phyloP scores from a whole-genome alignment of 2,797 vertebrate species.

The Lophotriccus pileatus region DNA sequence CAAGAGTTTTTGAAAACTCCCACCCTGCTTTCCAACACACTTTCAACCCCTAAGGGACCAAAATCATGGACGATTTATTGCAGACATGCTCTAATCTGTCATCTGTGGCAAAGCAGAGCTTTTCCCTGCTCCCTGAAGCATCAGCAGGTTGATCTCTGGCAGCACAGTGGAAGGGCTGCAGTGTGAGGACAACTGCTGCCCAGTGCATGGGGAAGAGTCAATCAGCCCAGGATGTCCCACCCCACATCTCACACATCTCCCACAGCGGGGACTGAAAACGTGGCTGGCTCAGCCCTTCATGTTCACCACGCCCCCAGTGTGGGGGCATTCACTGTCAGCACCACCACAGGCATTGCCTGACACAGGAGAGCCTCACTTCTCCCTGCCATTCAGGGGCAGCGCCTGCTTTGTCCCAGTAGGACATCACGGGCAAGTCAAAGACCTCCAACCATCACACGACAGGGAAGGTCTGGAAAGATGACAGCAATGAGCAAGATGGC shows the following conservation, averaged over 20 bases:
- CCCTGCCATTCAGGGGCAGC: accelerated
- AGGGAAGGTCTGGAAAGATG: not conserved
- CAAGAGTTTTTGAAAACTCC: not conserved
- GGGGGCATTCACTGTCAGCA: not conserved
- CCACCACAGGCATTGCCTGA: not conserved
- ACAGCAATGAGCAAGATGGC: not conserved
- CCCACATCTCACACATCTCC: not conserved
- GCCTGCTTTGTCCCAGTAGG: not conserved
- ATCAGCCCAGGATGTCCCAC: no score
- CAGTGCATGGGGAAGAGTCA: accelerated
- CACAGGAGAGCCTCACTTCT: not conserved
- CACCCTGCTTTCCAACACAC: not conserved
- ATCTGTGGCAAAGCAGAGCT: not conserved
- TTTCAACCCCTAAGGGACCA: not conserved
- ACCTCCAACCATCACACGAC: not conserved
- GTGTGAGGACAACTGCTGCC: not conserved
- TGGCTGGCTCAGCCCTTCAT: accelerated
- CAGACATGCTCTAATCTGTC: not conserved
- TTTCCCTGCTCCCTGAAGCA: not conserved
- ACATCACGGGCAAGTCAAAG: not conserved
- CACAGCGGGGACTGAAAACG: accelerated
- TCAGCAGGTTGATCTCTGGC: not conserved
- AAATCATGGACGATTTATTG: not conserved
- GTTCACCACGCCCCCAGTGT: not conserved
- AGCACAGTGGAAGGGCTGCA: not conserved